A percentile compares a stretch with the other conserved stretches of the same genome.
These are phyloP conservation scores for Polylopha cassiicola DNA, from an alignment of 2,888 invertebrate species.

Conservation along the genomic window DNA sequence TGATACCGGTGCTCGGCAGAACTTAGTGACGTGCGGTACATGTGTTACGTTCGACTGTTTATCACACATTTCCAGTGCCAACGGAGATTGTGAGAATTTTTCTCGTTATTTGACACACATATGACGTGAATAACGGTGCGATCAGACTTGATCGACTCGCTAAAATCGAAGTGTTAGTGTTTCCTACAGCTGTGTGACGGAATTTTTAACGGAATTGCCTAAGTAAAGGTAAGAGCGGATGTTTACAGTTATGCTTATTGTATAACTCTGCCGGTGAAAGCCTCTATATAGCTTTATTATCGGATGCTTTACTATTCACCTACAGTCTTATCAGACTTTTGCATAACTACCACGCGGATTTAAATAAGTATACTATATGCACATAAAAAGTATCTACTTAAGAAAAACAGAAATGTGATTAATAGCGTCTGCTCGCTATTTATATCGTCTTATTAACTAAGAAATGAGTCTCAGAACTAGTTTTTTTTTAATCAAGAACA, in stretches of 20 bases:
- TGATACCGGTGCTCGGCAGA: too few species aligned
- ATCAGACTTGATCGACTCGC: slow-evolving; percentile 68
- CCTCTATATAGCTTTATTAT: slow-evolving; percentile 49
- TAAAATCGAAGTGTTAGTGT: slow-evolving; percentile 74
- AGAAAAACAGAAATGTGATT: slow-evolving; percentile 4
- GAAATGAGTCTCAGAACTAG: slow-evolving; percentile 9
- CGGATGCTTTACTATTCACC: slow-evolving; percentile 2
- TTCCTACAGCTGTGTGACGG: slow-evolving; percentile 65
- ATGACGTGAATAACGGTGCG: slow-evolving; percentile 73
- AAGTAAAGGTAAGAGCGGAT: slow-evolving; percentile 70
- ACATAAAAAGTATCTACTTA: too few species aligned
- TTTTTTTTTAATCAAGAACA: slow-evolving; percentile 14
- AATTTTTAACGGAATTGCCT: slow-evolving; percentile 74
- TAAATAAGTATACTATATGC: too few species aligned
- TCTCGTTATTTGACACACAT: slow-evolving; percentile 68
- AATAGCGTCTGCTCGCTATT: slow-evolving; percentile 3
- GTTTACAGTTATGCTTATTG: slow-evolving; percentile 73
- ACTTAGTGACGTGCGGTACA: slow-evolving; percentile 2
- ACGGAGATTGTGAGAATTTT: slow-evolving; percentile 55
- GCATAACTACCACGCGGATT: slow-evolving; percentile 1
- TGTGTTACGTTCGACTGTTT: slow-evolving; percentile 5
- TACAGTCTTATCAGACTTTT: slow-evolving; percentile 10
- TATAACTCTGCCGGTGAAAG: slow-evolving; percentile 55
- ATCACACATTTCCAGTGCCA: slow-evolving; percentile 32
- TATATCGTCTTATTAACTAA: slow-evolving; percentile 4